These are phyloP conservation scores for Sipha flava DNA, from an alignment of 1,140 invertebrate genomes.

Conservation along the genomic window DNA sequence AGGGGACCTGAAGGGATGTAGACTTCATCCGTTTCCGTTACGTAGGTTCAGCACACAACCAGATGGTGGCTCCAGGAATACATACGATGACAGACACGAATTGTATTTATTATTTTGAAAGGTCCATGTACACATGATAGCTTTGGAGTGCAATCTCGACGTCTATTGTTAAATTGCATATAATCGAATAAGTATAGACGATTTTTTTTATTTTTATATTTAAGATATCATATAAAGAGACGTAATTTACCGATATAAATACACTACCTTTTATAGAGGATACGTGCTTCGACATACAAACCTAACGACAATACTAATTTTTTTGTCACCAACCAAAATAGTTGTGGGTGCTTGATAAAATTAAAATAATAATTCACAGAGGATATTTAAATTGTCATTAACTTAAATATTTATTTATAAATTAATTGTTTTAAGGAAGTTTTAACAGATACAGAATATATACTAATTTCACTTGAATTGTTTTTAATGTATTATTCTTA, in stretches of 20 bases:
- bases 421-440: not conserved
- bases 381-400: not conserved
- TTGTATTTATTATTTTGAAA: not conserved
- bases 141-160: not conserved
- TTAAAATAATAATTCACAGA: not conserved
- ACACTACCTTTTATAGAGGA: too few relatives aligned
- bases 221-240: too few relatives aligned
- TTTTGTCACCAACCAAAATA: too few relatives aligned
- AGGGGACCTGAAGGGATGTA: not conserved
- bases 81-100: not conserved
- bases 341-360: too few relatives aligned
- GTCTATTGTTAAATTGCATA: not conserved
- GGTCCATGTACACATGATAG: not conserved
- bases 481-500: not conserved
- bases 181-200: not conserved
- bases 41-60: not conserved
- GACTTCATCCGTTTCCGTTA: slow-evolving; percentile 5
- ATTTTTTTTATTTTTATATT: too few relatives aligned
- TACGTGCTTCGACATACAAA: too few relatives aligned
- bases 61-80: not conserved
- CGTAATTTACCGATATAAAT: too few relatives aligned
- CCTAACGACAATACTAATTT: too few relatives aligned
- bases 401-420: not conserved
- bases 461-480: not conserved
- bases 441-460: not conserved